Evolutionary conservation across 37 sponge, comb jelly and placozoan species (phyloP).

Genomic region (Lycopodina hypogea): DNA sequence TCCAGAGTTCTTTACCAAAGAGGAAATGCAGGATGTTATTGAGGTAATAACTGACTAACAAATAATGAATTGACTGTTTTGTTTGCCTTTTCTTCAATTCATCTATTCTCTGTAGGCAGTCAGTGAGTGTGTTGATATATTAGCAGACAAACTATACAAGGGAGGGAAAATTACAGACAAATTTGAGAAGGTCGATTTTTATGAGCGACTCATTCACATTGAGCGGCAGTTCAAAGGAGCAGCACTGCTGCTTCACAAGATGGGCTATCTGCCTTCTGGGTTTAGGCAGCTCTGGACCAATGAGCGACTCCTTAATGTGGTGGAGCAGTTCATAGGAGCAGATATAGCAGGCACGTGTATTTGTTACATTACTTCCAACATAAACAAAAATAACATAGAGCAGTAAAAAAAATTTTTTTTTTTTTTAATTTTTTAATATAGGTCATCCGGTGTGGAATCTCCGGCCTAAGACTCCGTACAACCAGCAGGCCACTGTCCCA

Average conservation of each 20-base stretch:
- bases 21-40: slow-evolving; percentile 66
- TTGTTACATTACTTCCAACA: too few relatives aligned
- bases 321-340: slow-evolving; percentile 79
- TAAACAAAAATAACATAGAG: not conserved
- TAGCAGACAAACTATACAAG: slow-evolving; percentile 68
- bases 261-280: slow-evolving; percentile 55
- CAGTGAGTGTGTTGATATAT: slow-evolving; percentile 52
- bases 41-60: too few relatives aligned
- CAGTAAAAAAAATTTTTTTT: not conserved
- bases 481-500: slow-evolving; percentile 79
- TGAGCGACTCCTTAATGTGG: slow-evolving; percentile 68
- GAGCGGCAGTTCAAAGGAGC: slow-evolving; percentile 77
- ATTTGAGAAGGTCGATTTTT: slow-evolving; percentile 69
- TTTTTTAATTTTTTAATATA: too few relatives aligned
- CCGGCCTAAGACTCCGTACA: slow-evolving; percentile 73
- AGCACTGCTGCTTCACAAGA: slow-evolving; percentile 71
- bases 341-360: slow-evolving; percentile 67
- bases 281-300: slow-evolving; percentile 64
- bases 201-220: slow-evolving; percentile 64
- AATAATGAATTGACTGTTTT: not conserved
- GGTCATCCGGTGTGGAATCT: slow-evolving; percentile 89
- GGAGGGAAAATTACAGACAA: slow-evolving; percentile 57
- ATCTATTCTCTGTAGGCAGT: slow-evolving; percentile 30
- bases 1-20: slow-evolving; percentile 66
- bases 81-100: not conserved